Percentiles rank a stretch among this genome's conserved stretches.
Conservation (phyloP, 2,797 vertebrate genomes). For the Coranthus polyacanthus region DNA sequence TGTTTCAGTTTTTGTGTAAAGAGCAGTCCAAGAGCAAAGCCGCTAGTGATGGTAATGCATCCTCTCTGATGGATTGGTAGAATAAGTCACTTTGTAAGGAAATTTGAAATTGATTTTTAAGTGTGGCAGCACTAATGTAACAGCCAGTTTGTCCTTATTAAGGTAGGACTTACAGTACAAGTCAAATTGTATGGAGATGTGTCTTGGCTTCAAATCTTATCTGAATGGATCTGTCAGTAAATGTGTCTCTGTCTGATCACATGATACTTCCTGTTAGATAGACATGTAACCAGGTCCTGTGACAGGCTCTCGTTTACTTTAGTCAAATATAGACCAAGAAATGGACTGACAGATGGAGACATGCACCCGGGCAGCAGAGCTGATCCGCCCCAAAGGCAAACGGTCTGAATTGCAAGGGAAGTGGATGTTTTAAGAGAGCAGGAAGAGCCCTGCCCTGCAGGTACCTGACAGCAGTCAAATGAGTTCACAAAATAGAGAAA, state of each 20-base stretch:
- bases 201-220: neutral
- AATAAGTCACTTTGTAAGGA: neutral
- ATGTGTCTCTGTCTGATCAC: slow-evolving; percentile 5
- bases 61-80: slow-evolving; percentile 5
- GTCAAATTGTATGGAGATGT: neutral
- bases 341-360: slow-evolving; percentile 50
- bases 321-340: slow-evolving; percentile 37
- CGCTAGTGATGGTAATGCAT: neutral
- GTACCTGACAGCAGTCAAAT: slow-evolving; percentile 65
- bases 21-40: slow-evolving; percentile 6
- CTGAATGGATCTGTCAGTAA: neutral
- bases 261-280: slow-evolving; percentile 24
- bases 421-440: slow-evolving; percentile 43
- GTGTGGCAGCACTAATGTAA: neutral
- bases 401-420: slow-evolving; percentile 48
- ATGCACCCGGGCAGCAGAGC: slow-evolving; percentile 42
- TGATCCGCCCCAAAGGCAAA: slow-evolving; percentile 54
- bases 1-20: too few species aligned
- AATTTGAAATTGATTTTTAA: neutral
- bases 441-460: slow-evolving; percentile 35
- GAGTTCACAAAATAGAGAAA: slow-evolving; percentile 42
- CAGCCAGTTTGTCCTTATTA: neutral
- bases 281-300: slow-evolving; percentile 9
- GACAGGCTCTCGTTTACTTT: slow-evolving; percentile 34
- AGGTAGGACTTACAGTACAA: neutral